Evolutionary conservation across 2,113 vertebrate genomes (phyloP), one percentile per base, ranked within the genome.

Genomic region (Numenius arquata): DNA sequence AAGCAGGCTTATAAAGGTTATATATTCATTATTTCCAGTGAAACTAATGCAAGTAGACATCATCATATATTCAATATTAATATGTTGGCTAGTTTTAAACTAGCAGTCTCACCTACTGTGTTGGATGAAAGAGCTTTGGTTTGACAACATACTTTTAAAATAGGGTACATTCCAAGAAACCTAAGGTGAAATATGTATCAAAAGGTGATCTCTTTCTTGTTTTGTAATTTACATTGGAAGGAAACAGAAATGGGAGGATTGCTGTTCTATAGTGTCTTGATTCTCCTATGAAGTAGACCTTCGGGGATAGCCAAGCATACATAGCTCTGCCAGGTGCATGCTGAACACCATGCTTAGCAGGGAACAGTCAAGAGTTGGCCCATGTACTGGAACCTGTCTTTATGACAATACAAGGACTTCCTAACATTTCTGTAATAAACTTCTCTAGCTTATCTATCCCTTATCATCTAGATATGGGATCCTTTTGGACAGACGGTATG

Each of bases 1-100:
- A 94, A 88, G 85, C 70, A 93, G 93, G 45, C 75, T 91, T 93
- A 55, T 90, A 91, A 94, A 88, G 63, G 67, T 85, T 88, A 58
- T 29, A 18, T 68, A 25, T 68, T 78, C 11, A 56, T 72, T 89
- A 62, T 91, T 90, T 93, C 30, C 47, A 65, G 47, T 77, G 34
- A 81, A 88, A 90, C 40, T 84, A n/a, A 43, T 92, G 27, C 23
- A 88, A 70, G 32, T 50, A 80, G 59, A 52, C 12, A 12, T 84
- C 43, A 52, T 58, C 15, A 32, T 77, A 29, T 50, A 87, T 65
- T 78, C 18, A 61, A 1, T 85, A 67, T 90, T 68, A 65, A 48
- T 61, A 74, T 1, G 1, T 6, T 71, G 52, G 14, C 8, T 88
- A 23, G 56, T 86, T 90, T 84, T 40, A 68, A 23, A 56, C 29